These are phyloP conservation scores for Hemichromis elongatus DNA, from an alignment of 2,113 vertebrate genomes.

Conservation along the genomic window DNA sequence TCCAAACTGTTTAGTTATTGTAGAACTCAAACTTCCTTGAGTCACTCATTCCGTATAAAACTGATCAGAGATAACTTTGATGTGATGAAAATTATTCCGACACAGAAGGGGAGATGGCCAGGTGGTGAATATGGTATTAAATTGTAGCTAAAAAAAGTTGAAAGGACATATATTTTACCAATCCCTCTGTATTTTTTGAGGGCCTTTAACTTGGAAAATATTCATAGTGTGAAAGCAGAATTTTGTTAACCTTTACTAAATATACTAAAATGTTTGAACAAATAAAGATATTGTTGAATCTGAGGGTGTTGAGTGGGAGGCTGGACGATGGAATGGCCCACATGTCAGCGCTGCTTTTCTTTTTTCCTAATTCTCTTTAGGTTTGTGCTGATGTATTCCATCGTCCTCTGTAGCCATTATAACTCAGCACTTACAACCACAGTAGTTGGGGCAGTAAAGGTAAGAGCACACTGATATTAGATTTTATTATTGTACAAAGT, in stretches of 20 bases:
- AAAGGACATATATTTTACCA: neutral
- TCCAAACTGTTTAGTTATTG: neutral
- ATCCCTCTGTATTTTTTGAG: neutral
- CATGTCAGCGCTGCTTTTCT: neutral
- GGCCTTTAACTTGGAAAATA: neutral
- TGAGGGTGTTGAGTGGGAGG: neutral
- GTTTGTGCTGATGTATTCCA: conserved; percentile 89
- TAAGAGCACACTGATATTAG: conserved; percentile 28
- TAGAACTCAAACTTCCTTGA: neutral
- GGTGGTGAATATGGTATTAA: neutral
- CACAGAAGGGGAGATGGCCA: neutral
- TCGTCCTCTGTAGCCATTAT: conserved; percentile 86
- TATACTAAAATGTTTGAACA: neutral
- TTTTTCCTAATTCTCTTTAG: conserved; percentile 57
- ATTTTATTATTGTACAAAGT: neutral
- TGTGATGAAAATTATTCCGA: neutral
- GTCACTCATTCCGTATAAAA: neutral
- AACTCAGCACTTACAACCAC: conserved; percentile 89
- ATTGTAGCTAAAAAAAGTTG: neutral
- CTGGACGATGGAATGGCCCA: neutral
- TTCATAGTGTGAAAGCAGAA: neutral
- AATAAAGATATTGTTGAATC: neutral
- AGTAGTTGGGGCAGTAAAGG: conserved; percentile 89
- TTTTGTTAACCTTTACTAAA: neutral
- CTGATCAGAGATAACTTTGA: neutral